Evolutionary conservation across 2,797 vertebrate species (phyloP).

Genomic region (Trematomus bernacchii): DNA sequence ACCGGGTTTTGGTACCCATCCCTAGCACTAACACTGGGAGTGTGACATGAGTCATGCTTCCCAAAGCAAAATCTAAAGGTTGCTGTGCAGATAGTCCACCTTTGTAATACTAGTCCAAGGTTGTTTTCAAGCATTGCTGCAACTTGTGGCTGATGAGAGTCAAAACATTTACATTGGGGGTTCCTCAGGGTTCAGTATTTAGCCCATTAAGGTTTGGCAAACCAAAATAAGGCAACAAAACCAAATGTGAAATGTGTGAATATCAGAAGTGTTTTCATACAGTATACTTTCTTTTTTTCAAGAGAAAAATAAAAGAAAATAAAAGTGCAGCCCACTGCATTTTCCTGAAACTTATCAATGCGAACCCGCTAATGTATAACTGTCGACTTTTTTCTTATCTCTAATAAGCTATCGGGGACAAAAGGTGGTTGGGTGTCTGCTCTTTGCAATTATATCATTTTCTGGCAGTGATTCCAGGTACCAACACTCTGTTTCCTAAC

Average conservation of each 20-base stretch:
- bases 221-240: not conserved
- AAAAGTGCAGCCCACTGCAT: not conserved
- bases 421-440: not conserved
- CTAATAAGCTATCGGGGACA: not conserved
- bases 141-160: not conserved
- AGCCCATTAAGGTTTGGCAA: not conserved
- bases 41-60: not conserved
- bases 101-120: not conserved
- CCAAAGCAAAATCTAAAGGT: not conserved
- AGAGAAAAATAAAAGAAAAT: too few species aligned
- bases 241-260: not conserved
- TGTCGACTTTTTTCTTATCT: not conserved
- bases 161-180: not conserved
- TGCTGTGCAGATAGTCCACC: not conserved
- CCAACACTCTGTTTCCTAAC: not conserved
- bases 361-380: not conserved
- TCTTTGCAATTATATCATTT: not conserved
- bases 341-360: not conserved
- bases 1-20: too few species aligned
- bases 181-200: not conserved
- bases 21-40: not conserved
- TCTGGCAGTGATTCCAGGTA: not conserved
- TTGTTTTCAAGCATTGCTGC: not conserved
- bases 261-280: not conserved
- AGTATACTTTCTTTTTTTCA: not conserved